phyloP scores from a whole-genome alignment of 2,888 invertebrate species.

The Stenoptilia bipunctidactyla region DNA sequence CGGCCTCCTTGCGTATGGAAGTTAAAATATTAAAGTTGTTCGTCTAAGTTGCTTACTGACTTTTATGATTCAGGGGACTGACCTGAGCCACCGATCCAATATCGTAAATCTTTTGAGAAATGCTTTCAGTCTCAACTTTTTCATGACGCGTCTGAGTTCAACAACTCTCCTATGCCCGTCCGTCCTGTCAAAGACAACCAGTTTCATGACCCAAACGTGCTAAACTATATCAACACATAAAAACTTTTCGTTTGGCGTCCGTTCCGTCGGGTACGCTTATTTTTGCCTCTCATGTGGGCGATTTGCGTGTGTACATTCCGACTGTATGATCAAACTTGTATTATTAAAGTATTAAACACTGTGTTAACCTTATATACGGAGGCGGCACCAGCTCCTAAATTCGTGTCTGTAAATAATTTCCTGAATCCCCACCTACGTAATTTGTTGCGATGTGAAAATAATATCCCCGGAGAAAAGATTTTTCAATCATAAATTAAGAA shows the following conservation, averaged over 20 bases:
- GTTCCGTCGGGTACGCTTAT: not conserved
- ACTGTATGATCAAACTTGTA: conserved; percentile 22
- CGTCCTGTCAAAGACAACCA: conserved; percentile 22
- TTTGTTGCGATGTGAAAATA: too few relatives aligned
- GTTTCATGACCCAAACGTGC: conserved; percentile 14
- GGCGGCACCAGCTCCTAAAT: conserved; percentile 31
- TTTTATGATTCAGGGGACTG: conserved; percentile 36
- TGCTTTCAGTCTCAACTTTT: conserved; percentile 30
- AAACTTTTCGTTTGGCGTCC: not conserved
- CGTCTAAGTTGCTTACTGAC: conserved; percentile 22
- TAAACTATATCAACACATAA: not conserved
- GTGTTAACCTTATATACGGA: conserved; percentile 23
- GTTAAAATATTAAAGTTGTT: conserved; percentile 18
- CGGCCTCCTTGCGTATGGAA: conserved; percentile 23
- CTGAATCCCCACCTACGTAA: not conserved
- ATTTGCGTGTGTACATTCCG: conserved; percentile 25
- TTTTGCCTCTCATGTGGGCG: conserved; percentile 23
- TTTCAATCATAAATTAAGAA: not conserved
- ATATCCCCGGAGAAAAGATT: not conserved
- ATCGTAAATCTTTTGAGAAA: conserved; percentile 36
- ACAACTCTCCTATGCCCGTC: conserved; percentile 28
- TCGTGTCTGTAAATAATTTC: conserved; percentile 7
- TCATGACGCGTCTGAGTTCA: conserved; percentile 38
- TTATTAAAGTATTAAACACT: conserved; percentile 23
- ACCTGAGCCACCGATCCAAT: conserved; percentile 33